Evolutionary conservation across 2,113 vertebrate genomes (phyloP), one percentile per base, ranked within the genome.

Genomic region (Elanoides forficatus): DNA sequence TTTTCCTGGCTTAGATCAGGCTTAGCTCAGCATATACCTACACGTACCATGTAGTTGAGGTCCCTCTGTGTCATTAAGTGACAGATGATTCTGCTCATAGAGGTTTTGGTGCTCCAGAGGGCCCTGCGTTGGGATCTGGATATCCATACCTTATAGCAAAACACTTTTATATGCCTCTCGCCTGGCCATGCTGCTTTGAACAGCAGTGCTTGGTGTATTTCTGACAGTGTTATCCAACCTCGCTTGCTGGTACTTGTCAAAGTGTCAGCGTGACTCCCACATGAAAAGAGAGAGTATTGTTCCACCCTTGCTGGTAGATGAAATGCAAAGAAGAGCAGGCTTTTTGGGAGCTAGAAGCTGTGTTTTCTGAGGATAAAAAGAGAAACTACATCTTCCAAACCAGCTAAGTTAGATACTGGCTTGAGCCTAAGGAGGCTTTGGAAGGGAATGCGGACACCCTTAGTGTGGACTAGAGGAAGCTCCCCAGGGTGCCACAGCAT

Each of bases 201-300:
- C 20, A 22, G 40, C 43, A 9, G 47, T 1, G 7, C 56, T 23
- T 2, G 0, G 4, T 7, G 34, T 10, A 0, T 48, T 29, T 22
- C 63, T 32, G 32, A 10, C 8, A 3, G 38, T 3, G 15, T 42
- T 30, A 23, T 3, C 68, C 73, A 34, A 3, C 72, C 53, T 40
- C 10, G 0, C 45, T 72, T 32, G 1, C 55, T 52, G 60, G 32
- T 22, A 5, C 52, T 40, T 29, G 50, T 42, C 92, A 36, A 19
- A 52, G 8, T 8, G 65, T 43, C 86, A 62, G 74, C n/a, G 1
- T 4, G 7, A 38, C 50, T 55, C 58, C 81, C 38, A n/a, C 23
- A 1, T 42, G 75, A 22, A 75, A 50, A 29, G 47, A 6, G 66
- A 50, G 19, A 58, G 17, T 15, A 7, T 62, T 32, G 42, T 47